Evolutionary conservation across 2,113 vertebrate genomes (phyloP).

Genomic region (Sphaerodactylus townsendi): DNA sequence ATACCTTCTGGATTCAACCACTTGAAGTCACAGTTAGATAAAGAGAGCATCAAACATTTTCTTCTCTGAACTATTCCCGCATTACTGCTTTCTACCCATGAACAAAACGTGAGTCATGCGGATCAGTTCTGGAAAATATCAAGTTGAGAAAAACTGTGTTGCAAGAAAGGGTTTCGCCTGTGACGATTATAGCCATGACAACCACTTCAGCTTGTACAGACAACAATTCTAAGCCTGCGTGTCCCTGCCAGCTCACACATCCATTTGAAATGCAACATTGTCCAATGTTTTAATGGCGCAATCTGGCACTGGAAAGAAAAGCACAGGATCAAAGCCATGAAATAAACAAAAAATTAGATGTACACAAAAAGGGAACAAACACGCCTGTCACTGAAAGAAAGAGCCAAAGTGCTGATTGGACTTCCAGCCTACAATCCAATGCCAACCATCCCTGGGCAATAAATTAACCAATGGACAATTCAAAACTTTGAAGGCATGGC

Average conservation of each 20-base stretch:
- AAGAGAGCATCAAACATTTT: neutral
- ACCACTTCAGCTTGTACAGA: constrained; percentile 26
- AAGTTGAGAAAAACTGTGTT: neutral
- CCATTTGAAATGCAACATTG: constrained; percentile 24
- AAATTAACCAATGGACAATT: constrained; percentile 58
- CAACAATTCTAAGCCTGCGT: constrained; percentile 18
- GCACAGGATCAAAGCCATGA: constrained; percentile 53
- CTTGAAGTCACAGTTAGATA: neutral
- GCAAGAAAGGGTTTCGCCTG: constrained; percentile 1
- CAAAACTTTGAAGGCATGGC: constrained; percentile 56
- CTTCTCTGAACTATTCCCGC: neutral
- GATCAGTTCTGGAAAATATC: neutral
- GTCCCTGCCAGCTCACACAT: constrained; percentile 40
- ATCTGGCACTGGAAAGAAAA: constrained; percentile 46
- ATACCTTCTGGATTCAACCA: too few species aligned
- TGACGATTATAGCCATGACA: constrained; percentile 10
- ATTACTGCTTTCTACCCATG: neutral
- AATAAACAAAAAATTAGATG: constrained; percentile 55
- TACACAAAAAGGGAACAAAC: constrained; percentile 61
- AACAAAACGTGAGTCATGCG: neutral
- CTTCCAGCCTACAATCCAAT: constrained; percentile 46
- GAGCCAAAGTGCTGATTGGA: constrained; percentile 63
- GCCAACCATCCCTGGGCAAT: constrained; percentile 60
- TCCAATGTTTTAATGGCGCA: constrained; percentile 53
- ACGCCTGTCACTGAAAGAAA: constrained; percentile 58